A percentile compares a stretch with the other conserved stretches of the same genome.
phyloP scores from a whole-genome alignment of 2,797 vertebrate genomes.

The Melanotaenia parkinsoni region DNA sequence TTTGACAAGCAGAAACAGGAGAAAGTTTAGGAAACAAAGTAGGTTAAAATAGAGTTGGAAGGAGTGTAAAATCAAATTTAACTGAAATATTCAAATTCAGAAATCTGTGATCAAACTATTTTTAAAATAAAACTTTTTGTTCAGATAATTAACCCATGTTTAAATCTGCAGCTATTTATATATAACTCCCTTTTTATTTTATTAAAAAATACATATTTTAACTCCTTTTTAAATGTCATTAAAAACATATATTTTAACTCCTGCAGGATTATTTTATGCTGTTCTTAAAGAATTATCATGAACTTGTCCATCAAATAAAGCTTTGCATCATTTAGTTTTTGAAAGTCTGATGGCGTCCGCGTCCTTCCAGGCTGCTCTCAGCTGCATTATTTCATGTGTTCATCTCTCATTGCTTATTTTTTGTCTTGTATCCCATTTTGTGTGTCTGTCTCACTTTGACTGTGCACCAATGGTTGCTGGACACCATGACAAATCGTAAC shows the following conservation, averaged over 20 bases:
- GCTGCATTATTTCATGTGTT: conserved; percentile 41
- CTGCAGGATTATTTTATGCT: background rate
- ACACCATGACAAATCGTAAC: conserved; percentile 57
- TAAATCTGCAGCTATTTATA: background rate
- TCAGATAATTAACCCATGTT: background rate
- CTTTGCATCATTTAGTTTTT: background rate
- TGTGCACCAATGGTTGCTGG: conserved; percentile 60
- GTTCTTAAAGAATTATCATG: background rate
- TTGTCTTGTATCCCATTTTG: conserved; percentile 57
- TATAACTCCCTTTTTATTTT: too few relatives aligned
- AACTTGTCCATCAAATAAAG: background rate
- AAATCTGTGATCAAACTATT: too few relatives aligned
- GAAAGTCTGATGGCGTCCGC: background rate
- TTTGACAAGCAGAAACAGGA: background rate
- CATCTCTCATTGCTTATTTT: conserved; percentile 66
- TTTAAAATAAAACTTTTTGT: too few relatives aligned
- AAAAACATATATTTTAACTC: background rate
- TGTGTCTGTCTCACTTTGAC: conserved; percentile 57
- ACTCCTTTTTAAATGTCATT: too few relatives aligned
- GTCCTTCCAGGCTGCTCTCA: conserved; percentile 22
- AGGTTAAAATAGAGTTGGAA: background rate
- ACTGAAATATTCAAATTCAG: background rate
- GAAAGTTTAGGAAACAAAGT: too few relatives aligned
- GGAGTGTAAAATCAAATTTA: background rate
- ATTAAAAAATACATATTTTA: background rate